phyloP scores from a whole-genome alignment of 2,113 vertebrate genomes.

The Myanophis thanlyinensis region DNA sequence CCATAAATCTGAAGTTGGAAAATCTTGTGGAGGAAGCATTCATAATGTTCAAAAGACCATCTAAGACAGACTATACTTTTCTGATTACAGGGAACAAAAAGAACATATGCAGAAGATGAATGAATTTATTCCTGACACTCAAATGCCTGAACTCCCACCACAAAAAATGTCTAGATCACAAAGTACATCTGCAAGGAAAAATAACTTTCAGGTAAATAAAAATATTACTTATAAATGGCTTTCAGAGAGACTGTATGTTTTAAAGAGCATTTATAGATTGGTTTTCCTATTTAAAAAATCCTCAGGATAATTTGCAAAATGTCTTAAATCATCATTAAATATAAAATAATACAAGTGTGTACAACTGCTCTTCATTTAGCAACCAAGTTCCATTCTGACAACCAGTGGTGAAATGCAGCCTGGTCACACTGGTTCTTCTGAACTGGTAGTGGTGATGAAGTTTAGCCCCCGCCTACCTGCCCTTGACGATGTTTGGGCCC shows the following conservation, averaged over 20 bases:
- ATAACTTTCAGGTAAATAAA: constrained; percentile 71
- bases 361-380: neutral
- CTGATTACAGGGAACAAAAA: constrained; percentile 76
- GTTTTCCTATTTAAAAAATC: neutral
- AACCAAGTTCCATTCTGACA: neutral
- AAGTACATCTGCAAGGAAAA: constrained; percentile 61
- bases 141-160: constrained; percentile 62
- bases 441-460: too few species aligned
- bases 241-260: neutral
- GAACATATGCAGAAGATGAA: constrained; percentile 80
- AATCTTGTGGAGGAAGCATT: neutral
- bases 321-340: neutral
- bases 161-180: constrained; percentile 65
- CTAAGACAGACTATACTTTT: constrained; percentile 47
- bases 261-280: neutral
- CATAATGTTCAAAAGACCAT: neutral
- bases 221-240: constrained; percentile 12
- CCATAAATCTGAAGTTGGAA: neutral
- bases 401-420: too few species aligned
- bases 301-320: neutral
- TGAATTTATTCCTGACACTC: constrained; percentile 68
- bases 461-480: too few species aligned
- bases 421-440: too few species aligned
- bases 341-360: neutral
- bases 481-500: too few species aligned